Evolutionary conservation across 2,888 invertebrate genomes (phyloP), one percentile per base, ranked within the genome.

Genomic region (Sturmia bella): DNA sequence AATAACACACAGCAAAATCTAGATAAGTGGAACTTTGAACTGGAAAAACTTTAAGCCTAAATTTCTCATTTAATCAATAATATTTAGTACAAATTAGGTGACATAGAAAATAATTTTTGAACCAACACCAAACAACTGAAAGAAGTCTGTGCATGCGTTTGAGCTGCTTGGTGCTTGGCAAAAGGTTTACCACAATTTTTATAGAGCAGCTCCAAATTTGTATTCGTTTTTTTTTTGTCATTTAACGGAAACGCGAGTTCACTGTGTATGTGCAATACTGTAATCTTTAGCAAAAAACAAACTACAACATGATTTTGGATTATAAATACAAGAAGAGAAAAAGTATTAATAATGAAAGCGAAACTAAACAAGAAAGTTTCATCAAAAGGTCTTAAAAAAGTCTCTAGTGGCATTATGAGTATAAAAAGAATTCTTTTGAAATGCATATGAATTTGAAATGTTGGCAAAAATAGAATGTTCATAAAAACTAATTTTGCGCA

Each of bases 361-460:
- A 56, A 66, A 37, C 21, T 56, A 56, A 21, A 39, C n/a, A 54
- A 32, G 7, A 43, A 68, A 68, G 13, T 41, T 41, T 19, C 19
- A 15, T 43, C 39, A 48, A 59, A 66, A 45, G 39, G 5, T n/a
- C 15, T 48, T 39, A 64, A 57, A 63, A 37, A 45, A 54, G 41
- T 63, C 74, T 66, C 66, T 64, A 41, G 64, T 27, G 66, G 19
- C 57, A 66, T 43, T 27, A 48, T 37, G 15, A 27, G 37, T 32
- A 32, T 32, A 32, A 32, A 27, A 21, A 63, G 11, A 54, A 41
- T 27, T 48, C 59, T 52, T 61, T 27, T 27, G n/a, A 61, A 57
- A 41, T 27, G 21, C 7, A 13, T 45, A 19, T 50, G 45, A 54
- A 37, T 63, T 15, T 63, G 5, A 63, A 56, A 64, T 59, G 21